A percentile compares a stretch with the other conserved stretches of the same genome.
These are phyloP conservation scores for Rhinella marina DNA, from an alignment of 2,797 vertebrate species.

Conservation along the genomic window DNA sequence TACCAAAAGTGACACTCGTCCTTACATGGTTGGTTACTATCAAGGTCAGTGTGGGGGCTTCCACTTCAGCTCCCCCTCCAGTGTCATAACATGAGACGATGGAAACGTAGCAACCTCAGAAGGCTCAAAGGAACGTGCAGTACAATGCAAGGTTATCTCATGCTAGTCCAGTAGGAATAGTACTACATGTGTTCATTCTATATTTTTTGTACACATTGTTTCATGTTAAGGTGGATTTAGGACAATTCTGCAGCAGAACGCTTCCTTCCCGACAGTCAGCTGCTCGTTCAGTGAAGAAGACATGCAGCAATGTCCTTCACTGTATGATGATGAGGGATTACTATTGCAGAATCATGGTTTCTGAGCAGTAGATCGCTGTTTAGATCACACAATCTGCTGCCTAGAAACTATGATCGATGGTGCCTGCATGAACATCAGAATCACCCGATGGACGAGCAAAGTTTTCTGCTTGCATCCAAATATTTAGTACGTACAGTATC, in stretches of 20 bases:
- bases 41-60: slow-evolving; percentile 29
- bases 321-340: no score
- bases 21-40: slow-evolving; percentile 33
- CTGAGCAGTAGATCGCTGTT: no score
- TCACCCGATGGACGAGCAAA: background rate
- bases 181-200: background rate
- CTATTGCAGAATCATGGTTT: no score
- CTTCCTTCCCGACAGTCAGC: no score
- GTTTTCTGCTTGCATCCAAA: background rate
- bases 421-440: no score
- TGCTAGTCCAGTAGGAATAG: background rate
- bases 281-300: no score
- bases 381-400: no score
- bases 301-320: no score
- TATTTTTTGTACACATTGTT: background rate
- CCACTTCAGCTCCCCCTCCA: background rate
- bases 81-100: slow-evolving; percentile 12
- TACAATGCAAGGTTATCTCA: slow-evolving; percentile 2
- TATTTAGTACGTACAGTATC: background rate
- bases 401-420: no score
- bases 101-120: slow-evolving; percentile 4
- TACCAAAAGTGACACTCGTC: slow-evolving; percentile 34
- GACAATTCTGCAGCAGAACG: no score
- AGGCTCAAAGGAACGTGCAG: background rate
- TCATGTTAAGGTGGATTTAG: background rate